Base-by-base conservation (phyloP, 2,797 vertebrate species). In the Anguilla marmorata region DNA sequence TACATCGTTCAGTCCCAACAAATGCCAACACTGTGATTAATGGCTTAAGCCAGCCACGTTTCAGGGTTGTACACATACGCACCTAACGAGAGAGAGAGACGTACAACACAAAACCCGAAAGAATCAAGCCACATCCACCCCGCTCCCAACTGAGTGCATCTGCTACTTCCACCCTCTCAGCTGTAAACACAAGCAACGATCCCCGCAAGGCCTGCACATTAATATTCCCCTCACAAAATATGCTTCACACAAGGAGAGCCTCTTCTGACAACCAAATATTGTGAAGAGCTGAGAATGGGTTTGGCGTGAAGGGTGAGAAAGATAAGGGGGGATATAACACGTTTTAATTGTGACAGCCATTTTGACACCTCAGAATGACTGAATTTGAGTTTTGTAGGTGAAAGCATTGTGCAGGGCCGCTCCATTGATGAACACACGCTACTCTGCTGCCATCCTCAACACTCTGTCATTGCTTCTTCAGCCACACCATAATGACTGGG, bases 1-100 rank as follows among this genome's bases (percentile, higher is more conserved):
- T 19, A 91, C 86, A 89, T 86, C 89, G 91, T 90, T 90, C 76
- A 86, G 89, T 88, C 89, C 85, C 89, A 88, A 86, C 87, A 85
- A 24, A 19, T 66, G 82, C 83, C 88, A 89, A 87, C 88, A 16
- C 74, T 2, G 74, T 91, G 89, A 91, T 90, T 79, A 91, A 93
- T 91, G 88, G 27, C 27, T 37, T n/a, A 89, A 86, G 88, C 88
- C 45, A 14, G 58, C 56, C 72, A 85, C 87, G 86, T 88, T 76
- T 33, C 63, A 69, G 86, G 30, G 37, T n/a, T 16, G 50, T 56
- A 2, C 19, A 37, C 41, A 30, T n/a, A 87, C 50, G 74, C 27
- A 2, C 50, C 41, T 21, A 85, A 76, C 37, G 63, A 56, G n/a
- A 84, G 1, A 33, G 50, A 84, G n/a, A 37, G 50, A 50, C 50